phyloP scores from a whole-genome alignment of 2,888 invertebrate genomes.

The Amitus sp. region DNA sequence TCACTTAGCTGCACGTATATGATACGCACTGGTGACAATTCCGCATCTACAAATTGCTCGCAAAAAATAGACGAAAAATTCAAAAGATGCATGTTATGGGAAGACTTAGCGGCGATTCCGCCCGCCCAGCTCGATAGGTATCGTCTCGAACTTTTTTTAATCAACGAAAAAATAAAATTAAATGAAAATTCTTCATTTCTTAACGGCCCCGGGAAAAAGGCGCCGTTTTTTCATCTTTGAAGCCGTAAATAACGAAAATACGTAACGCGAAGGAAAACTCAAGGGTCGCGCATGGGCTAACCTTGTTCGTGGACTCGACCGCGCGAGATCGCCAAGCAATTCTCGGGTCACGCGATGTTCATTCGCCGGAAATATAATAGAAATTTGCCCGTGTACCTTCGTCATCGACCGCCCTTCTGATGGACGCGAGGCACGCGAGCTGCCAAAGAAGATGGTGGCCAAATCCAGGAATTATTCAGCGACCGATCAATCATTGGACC shows the following conservation, averaged over 20 bases:
- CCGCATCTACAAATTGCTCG: too few relatives aligned
- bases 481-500: constrained; percentile 28
- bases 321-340: constrained; percentile 38
- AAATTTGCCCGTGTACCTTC: constrained; percentile 45
- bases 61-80: too few relatives aligned
- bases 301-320: constrained; percentile 35
- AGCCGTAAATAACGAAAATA: constrained; percentile 41
- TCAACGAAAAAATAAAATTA: background rate
- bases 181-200: background rate
- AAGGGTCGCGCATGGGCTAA: constrained; percentile 38
- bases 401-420: constrained; percentile 38
- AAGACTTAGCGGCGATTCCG: too few relatives aligned
- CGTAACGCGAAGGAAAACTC: constrained; percentile 8
- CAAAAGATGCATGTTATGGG: too few relatives aligned
- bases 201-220: background rate
- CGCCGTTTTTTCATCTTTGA: constrained; percentile 12
- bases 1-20: too few relatives aligned
- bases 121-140: too few relatives aligned
- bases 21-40: too few relatives aligned
- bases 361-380: constrained; percentile 57
- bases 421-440: constrained; percentile 43
- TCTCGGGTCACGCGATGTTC: constrained; percentile 55
- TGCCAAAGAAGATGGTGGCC: constrained; percentile 31
- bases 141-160: too few relatives aligned
- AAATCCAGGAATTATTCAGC: constrained; percentile 20